Conservation (phyloP, 2,888 invertebrate genomes). For the Glyphotaelius pellucidus region DNA sequence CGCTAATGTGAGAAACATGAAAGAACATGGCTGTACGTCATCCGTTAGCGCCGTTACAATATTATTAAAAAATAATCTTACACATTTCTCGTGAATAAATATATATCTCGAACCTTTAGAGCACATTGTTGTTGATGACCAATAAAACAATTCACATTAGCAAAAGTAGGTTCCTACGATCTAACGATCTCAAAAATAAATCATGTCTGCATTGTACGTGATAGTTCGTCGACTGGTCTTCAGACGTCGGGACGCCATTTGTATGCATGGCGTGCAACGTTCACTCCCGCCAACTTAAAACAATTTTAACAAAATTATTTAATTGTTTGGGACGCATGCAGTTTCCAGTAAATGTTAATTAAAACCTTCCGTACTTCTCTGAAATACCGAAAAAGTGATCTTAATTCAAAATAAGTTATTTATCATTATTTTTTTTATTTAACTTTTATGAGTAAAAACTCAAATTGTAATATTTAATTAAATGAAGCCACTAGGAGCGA, state of each 20-base stretch:
- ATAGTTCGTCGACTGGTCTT: background rate
- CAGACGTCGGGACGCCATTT: background rate
- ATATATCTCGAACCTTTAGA: conserved; percentile 16
- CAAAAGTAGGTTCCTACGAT: background rate
- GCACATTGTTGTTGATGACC: background rate
- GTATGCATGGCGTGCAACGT: background rate
- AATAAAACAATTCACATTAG: conserved; percentile 32
- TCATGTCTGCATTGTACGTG: conserved; percentile 20
- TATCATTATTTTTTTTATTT: no score
- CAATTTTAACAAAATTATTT: background rate
- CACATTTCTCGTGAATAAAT: background rate
- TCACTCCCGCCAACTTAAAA: background rate
- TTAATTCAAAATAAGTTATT: no score
- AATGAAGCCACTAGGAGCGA: no score
- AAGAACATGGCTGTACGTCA: background rate
- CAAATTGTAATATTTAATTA: no score
- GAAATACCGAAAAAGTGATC: background rate
- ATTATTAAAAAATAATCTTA: conserved; percentile 26
- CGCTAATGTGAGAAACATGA: conserved; percentile 24
- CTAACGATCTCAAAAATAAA: background rate
- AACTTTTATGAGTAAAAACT: no score
- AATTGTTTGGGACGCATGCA: background rate
- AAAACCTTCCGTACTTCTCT: background rate
- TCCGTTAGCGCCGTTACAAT: background rate
- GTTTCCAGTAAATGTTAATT: background rate